phyloP scores from a whole-genome alignment of 2,797 vertebrate genomes.

The Danio aesculapii region DNA sequence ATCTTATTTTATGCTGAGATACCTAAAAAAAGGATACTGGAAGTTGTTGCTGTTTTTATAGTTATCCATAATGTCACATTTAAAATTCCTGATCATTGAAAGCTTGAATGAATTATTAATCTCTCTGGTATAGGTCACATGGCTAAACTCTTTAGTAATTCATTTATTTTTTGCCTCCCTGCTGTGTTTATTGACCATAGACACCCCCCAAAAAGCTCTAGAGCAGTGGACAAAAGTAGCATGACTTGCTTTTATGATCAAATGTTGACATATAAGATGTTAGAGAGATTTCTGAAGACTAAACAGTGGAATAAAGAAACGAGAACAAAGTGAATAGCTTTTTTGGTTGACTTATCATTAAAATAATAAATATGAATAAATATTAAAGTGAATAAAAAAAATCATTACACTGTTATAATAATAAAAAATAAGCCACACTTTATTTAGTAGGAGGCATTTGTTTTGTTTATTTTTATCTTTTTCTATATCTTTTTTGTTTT shows the following conservation, averaged over 20 bases:
- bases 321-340: background rate
- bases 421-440: background rate
- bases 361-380: background rate
- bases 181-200: constrained; percentile 49
- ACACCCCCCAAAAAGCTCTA: background rate
- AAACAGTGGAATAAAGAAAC: background rate
- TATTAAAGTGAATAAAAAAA: too few species aligned
- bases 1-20: constrained; percentile 6
- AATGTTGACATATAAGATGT: background rate
- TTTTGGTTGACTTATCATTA: background rate
- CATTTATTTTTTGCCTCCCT: constrained; percentile 47
- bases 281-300: background rate
- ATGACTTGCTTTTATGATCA: background rate
- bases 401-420: background rate
- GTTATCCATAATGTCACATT: constrained; percentile 14
- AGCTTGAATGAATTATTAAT: constrained; percentile 63
- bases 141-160: constrained; percentile 64
- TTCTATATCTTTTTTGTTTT: too few species aligned
- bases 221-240: background rate
- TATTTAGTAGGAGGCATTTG: background rate
- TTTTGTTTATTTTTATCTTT: background rate
- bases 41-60: background rate
- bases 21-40: background rate
- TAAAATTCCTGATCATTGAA: constrained; percentile 55
- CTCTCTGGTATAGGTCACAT: constrained; percentile 68